A percentile compares a stretch with the other conserved stretches of the same genome.
Evolutionary conservation across 2,797 vertebrate genomes (phyloP).

Genomic region (Pampus argenteus): DNA sequence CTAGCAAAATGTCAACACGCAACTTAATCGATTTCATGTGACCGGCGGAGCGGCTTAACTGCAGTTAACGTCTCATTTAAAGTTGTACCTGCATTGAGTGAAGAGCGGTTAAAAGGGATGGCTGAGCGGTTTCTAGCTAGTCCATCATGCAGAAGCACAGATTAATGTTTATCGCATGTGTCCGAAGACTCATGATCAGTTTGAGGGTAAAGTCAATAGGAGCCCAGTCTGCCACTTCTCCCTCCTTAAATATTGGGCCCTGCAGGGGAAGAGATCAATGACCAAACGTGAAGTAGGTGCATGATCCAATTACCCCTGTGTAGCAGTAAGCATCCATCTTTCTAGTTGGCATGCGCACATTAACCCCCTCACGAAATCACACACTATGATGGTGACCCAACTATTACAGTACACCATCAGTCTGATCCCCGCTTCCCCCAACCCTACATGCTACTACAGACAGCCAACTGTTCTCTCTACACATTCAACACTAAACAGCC

Average conservation of each 20-base stretch:
- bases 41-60: conserved; percentile 2
- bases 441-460: conserved; percentile 17
- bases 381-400: conserved; percentile 6
- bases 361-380: conserved; percentile 17
- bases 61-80: conserved; percentile 8
- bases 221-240: conserved; percentile 24
- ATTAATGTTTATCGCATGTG: conserved; percentile 58
- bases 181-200: conserved; percentile 58
- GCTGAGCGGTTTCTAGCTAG: conserved; percentile 5
- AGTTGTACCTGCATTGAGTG: neutral
- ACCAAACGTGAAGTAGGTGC: conserved; percentile 53
- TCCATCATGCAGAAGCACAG: conserved; percentile 38
- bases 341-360: conserved; percentile 41
- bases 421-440: conserved; percentile 33
- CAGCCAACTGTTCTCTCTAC: conserved; percentile 15
- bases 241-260: conserved; percentile 42
- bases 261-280: conserved; percentile 65
- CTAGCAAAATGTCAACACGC: conserved; percentile 29
- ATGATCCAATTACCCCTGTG: conserved; percentile 74
- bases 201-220: conserved; percentile 66
- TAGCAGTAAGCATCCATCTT: conserved; percentile 63
- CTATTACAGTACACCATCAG: conserved; percentile 23
- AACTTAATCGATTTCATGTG: conserved; percentile 26
- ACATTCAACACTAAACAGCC: neutral
- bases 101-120: conserved; percentile 17